Conservation (phyloP, 1,140 invertebrate genomes). For the Chironomus tepperi region DNA sequence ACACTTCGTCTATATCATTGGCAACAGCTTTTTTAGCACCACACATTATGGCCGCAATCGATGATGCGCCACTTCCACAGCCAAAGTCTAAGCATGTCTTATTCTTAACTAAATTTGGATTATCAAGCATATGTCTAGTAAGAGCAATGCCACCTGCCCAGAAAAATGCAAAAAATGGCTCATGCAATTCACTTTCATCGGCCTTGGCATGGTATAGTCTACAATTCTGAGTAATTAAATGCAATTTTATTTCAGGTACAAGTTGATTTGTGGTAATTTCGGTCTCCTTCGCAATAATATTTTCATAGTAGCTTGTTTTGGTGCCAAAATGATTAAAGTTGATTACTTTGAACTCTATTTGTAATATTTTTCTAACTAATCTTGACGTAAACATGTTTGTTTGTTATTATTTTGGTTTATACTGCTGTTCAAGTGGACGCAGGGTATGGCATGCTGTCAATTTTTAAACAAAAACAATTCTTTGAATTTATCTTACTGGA, state of each 20-base stretch:
- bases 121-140: slow-evolving; percentile 45
- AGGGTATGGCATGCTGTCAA: no score
- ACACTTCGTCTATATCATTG: slow-evolving; percentile 43
- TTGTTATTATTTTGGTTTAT: no score
- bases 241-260: slow-evolving; percentile 46
- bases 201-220: slow-evolving; percentile 40
- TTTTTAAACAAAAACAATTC: no score
- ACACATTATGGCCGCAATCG: slow-evolving; percentile 39
- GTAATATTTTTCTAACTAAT: no score
- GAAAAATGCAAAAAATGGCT: slow-evolving; percentile 52
- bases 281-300: not conserved
- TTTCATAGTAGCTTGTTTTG: not conserved
- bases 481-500: no score
- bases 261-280: slow-evolving; percentile 38
- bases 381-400: no score
- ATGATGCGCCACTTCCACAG: slow-evolving; percentile 40
- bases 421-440: no score
- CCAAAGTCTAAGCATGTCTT: slow-evolving; percentile 40
- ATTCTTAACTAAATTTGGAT: slow-evolving; percentile 32
- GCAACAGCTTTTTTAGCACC: slow-evolving; percentile 36
- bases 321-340: no score
- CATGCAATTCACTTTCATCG: slow-evolving; percentile 33
- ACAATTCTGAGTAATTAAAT: slow-evolving; percentile 45
- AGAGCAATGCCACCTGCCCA: slow-evolving; percentile 51
- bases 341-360: no score